phyloP scores from a whole-genome alignment of 2,888 invertebrate genomes.

The Chrysomela aeneicollis region DNA sequence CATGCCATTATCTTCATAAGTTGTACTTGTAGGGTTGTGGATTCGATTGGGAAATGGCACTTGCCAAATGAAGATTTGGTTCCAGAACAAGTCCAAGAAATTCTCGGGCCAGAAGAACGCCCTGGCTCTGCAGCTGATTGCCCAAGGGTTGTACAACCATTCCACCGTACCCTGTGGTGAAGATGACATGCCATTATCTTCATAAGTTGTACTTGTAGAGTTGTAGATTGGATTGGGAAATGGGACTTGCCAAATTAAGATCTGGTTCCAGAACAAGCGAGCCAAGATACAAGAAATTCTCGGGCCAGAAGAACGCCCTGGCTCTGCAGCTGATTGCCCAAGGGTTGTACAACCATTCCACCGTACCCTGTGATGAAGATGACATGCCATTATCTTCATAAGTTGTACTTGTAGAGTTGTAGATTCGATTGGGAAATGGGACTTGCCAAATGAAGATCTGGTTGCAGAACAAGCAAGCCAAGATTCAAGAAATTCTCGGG shows the following conservation, averaged over 20 bases:
- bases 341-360: conserved; percentile 90
- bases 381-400: conserved; percentile 53
- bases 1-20: conserved; percentile 50
- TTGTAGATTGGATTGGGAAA: too few species aligned
- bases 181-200: conserved; percentile 55
- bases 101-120: conserved; percentile 85
- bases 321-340: conserved; percentile 94
- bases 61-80: conserved; percentile 98
- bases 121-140: conserved; percentile 89
- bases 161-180: conserved; percentile 71
- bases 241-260: conserved; percentile 79
- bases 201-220: conserved; percentile 28
- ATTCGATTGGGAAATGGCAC: too few species aligned
- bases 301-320: conserved; percentile 83
- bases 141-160: conserved; percentile 93
- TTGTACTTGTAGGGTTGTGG: background rate
- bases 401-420: conserved; percentile 4
- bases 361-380: conserved; percentile 67
- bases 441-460: conserved; percentile 89
- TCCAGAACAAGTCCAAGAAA: conserved; percentile 97
- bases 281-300: conserved; percentile 96
- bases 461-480: conserved; percentile 97
- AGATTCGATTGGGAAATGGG: background rate
- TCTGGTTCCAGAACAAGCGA: conserved; percentile 97
- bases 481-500: conserved; percentile 94